Evolutionary conservation across 2,113 vertebrate genomes (phyloP).

Genomic region (Vidua chalybeata): DNA sequence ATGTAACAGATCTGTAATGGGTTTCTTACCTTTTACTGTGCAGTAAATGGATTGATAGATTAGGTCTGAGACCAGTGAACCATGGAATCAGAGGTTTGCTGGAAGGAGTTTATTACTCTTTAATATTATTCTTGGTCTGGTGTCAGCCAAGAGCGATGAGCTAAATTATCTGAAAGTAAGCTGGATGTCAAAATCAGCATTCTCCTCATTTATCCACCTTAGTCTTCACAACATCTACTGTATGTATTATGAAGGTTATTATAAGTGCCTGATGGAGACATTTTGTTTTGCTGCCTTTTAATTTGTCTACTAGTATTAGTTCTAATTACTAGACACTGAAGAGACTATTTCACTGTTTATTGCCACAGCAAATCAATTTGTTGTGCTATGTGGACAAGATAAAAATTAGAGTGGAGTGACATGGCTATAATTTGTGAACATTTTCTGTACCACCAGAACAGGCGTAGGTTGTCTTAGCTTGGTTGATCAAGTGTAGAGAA

Average conservation of each 20-base stretch:
- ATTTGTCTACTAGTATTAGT: conserved; percentile 61
- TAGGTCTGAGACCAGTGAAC: conserved; percentile 74
- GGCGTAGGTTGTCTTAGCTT: conserved; percentile 23
- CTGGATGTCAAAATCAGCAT: conserved; percentile 73
- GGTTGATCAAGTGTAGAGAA: conserved; percentile 44
- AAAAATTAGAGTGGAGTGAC: conserved; percentile 3
- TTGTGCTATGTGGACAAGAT: conserved; percentile 42
- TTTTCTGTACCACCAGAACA: conserved; percentile 43
- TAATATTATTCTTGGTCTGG: conserved; percentile 78
- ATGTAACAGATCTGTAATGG: conserved; percentile 74
- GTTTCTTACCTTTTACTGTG: conserved; percentile 78
- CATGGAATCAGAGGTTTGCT: conserved; percentile 72
- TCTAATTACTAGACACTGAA: conserved; percentile 60
- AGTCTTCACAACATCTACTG: conserved; percentile 49
- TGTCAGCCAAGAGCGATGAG: conserved; percentile 79
- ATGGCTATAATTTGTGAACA: conserved; percentile 49
- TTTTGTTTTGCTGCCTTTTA: conserved; percentile 66
- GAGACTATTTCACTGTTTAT: conserved; percentile 50
- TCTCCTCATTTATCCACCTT: conserved; percentile 76
- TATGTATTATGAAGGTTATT: conserved; percentile 64
- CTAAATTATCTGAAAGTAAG: conserved; percentile 78
- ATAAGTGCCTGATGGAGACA: conserved; percentile 56
- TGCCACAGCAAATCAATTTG: conserved; percentile 54
- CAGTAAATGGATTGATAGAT: conserved; percentile 82
- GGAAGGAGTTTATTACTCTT: conserved; percentile 79